phyloP scores from a whole-genome alignment of 1,140 invertebrate species.

The Linepithema humile region DNA sequence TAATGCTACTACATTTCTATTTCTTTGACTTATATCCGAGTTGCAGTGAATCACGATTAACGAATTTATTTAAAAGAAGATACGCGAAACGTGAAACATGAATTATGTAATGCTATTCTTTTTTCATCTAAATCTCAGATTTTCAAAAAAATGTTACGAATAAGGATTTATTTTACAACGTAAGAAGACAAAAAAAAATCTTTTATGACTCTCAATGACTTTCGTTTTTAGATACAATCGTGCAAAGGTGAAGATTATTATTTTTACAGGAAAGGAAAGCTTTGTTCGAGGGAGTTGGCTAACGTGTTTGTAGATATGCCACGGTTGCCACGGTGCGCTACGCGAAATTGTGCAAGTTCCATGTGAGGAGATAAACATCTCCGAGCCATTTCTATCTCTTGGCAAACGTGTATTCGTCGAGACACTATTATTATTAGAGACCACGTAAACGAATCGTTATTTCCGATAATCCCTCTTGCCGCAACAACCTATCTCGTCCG shows the following conservation, averaged over 20 bases:
- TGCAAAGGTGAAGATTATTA: not conserved
- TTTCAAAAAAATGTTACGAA: not conserved
- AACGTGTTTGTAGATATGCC: not conserved
- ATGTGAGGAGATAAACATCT: constrained; percentile 46
- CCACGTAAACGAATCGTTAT: constrained; percentile 42
- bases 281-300: constrained; percentile 20
- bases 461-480: constrained; percentile 29
- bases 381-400: constrained; percentile 46
- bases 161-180: not conserved
- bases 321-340: constrained; percentile 6
- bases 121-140: not conserved
- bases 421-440: constrained; percentile 31
- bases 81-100: not conserved
- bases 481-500: not conserved
- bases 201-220: not conserved
- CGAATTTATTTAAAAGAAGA: not conserved
- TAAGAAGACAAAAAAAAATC: not conserved
- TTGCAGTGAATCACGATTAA: not conserved
- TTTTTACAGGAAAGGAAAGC: constrained; percentile 24
- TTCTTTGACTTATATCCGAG: not conserved
- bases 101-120: not conserved
- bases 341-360: constrained; percentile 53
- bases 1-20: not conserved
- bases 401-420: constrained; percentile 37
- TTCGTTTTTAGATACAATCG: not conserved